Base-by-base conservation (phyloP, 2,888 invertebrate genomes). In the Malacosoma neustria region DNA sequence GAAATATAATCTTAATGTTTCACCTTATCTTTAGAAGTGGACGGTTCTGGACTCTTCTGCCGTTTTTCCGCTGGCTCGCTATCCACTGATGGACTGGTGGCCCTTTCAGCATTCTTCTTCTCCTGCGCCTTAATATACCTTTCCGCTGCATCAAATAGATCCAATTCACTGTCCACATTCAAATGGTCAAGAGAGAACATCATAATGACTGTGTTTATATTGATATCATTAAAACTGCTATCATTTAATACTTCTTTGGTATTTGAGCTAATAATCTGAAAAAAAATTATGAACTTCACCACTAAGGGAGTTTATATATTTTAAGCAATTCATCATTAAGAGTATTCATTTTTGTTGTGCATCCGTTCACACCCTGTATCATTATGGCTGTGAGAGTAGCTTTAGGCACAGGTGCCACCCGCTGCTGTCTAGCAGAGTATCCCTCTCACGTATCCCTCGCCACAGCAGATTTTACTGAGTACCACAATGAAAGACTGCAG, bases 181-280 rank as follows among this genome's bases (percentile, higher is more conserved):
- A 95, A 74, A 37, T 91, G 89, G 32, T 93, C 91, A 46, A 92
- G 89, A 14, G 93, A 92, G 38, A 95, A 89, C 32, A 95, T 89
- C 0, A 91, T 92, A 40, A 92, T 84, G 22, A 95, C 76, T 0
- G 95, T 95, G 34, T 89, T 89, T 1, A 92, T 66, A 51, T 94
- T 93, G 0, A 93, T 90, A 39, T 95, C 94, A 43, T 91, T 90
- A 72, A 95, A 95, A 54, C 91, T 93, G 12, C 89, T 86, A 64
- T 94, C 93, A 1, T 88, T 88, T 3, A 95, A 64, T 0, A 95
- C 92, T 51, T 93, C 92, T 45, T 90, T 89, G 0, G 95, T 95
- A 55, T 92, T 91, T 13, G 89, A 89, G 51, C 91, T 90, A 39
- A 95, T 94, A 36, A 95, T 91, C 89, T 93, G 72, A 9, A 77